Base-by-base conservation (phyloP, 1,140 invertebrate genomes). In the Cheumatopsyche charites region DNA sequence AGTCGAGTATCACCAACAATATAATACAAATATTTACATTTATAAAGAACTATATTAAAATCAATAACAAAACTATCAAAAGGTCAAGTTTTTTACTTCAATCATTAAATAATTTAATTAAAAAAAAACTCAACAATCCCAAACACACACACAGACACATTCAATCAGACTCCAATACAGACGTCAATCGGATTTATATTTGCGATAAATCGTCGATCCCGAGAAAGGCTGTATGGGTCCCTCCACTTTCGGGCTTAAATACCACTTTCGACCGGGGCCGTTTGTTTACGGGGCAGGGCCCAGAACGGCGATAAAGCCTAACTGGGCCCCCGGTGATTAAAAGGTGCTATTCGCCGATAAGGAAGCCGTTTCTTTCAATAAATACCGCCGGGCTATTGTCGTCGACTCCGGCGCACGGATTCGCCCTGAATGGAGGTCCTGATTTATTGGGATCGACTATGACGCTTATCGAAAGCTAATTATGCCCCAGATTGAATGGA, bases 301-400 rank as follows among this genome's bases (percentile, higher is more conserved):
- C 55, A 19, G 26, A 6, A n/a, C 62, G 62, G 36, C 41, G 17
- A 21, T 43, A 65, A 36, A 67, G 49, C 65, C 43, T 11, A 23
- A 25, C 21, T 19, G 15, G 29, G 29, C 3, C 29, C 29, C n/a
- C 25, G 19, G 66, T 68, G 66, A 68, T 68, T 68, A 68, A 68
- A 68, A 68, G 66, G 66, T 55, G 49, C 47, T 55, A 19, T 68
- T 68, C 49, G 25, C 42, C 66, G 66, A 68, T 68, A 68, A 68
- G 66, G 66, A 68, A 68, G 55, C 66, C 66, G 36, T 68, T 68
- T 68, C 66, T 68, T 68, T 68, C 66, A 68, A 68, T 68, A 68
- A 68, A 68, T 68, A 68, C 66, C 47, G 55, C 66, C 36, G 3
- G 49, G 21, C 66, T 26, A 55, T 68, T 68, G 66, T 68, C 55